Base-by-base conservation (phyloP, 1,140 invertebrate genomes). In the Mylabris phalerata region DNA sequence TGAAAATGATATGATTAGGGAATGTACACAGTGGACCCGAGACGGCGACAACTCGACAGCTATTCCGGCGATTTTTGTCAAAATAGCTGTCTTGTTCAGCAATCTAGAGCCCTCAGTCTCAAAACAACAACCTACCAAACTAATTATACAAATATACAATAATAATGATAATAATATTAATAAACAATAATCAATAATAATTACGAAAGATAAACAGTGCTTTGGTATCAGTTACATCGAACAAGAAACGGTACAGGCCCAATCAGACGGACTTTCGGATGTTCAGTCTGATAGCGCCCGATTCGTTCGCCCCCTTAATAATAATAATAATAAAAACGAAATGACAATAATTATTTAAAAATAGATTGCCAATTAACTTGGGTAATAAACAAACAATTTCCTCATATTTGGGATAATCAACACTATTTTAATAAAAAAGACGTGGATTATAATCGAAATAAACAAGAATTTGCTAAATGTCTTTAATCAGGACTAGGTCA, bases 211-310 rank as follows among this genome's bases (percentile, higher is more conserved):
- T 71, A 71, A 72, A 72, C 72, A 73, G 72, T 72, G 73, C 73
- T 74, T 74, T 74, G 73, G 73, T 74, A 74, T 74, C 70, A 67
- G 73, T 74, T 74, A 73, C 72, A 69, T 66, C 62, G 65, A 73
- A 71, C 63, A 71, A 71, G 45, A 46, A 25, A 32, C 32, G 32
- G 2, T 32, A 32, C 32, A 7, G 32, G 32, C 32, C 32, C 32
- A 5, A 32, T 7, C 32, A 32, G 32, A 32, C 7, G 4, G 32
- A 7, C 32, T 5, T 13, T 27, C 44, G 51, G 32, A 7, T 7
- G 7, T 13, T 27, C 44, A 42, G 40, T 13, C 26, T 38, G 32
- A 25, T 26, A 47, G 40, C 44, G 52, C 27, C 43, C 52, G 43
- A 10, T 11, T 55, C 52, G 45, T 47, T 46, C 7, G 45, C 43